Base-by-base conservation (phyloP, 2,113 vertebrate genomes). In the Guaruba guarouba region DNA sequence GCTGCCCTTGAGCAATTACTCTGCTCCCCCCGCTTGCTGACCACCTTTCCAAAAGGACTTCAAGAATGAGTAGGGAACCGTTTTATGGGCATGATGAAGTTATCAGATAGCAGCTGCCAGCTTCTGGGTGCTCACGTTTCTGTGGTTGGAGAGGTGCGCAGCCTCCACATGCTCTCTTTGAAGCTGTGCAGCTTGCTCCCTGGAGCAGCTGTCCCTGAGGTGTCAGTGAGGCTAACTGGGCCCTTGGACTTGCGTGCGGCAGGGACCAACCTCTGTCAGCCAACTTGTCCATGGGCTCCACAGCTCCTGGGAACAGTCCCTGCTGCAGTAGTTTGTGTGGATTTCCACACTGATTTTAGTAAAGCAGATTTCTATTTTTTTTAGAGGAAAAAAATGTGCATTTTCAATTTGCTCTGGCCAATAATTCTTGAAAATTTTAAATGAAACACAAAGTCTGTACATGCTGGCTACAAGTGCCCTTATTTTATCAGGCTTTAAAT, bases 11-110 rank as follows among this genome's bases (percentile, higher is more conserved):
- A 57, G 44, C 52, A 88, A 41, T 51, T 73, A 51, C 68, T 67
- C 39, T 83, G n/a, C 41, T 89, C 31, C 11, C 8, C 6, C 19
- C 0, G 0, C 48, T 67, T 14, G 3, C 41, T 13, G 8, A 27
- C 10, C 24, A 25, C 12, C 27, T 73, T 80, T 63, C 67, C 33
- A 29, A 57, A 82, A 66, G 15, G n/a, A 23, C 37, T 91, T 90
- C 19, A 35, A 25, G 31, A 63, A 67, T 46, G 35, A 31, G 51
- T 37, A 24, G 11, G 39, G 13, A 81, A 43, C 19, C 1, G 1
- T 70, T 88, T 63, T 33, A 67, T 48, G 37, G 27, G 25, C 63
- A 37, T 31, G 37, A 33, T 52, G 9, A 71, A 70, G 52, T 67
- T 67, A 35, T 49, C 31, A 71, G n/a, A 24, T 59, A 52, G 22